A percentile compares a stretch with the other conserved stretches of the same genome.
Evolutionary conservation across 2,113 vertebrate genomes (phyloP).

Genomic region (Siniperca chuatsi): DNA sequence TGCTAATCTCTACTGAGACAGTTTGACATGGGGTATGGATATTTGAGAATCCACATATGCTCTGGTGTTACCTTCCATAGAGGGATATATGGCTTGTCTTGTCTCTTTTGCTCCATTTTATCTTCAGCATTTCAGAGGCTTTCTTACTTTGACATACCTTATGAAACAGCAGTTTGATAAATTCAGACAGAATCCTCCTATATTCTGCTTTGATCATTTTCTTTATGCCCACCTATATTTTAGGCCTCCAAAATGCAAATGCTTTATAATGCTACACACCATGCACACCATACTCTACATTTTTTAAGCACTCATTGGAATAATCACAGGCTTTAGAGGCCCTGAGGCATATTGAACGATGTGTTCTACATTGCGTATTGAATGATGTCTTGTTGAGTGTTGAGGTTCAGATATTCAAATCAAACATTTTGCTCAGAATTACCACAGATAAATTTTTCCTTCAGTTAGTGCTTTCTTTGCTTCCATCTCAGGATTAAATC

Average conservation of each 20-base stretch:
- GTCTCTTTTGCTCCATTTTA: conserved; percentile 54
- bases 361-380: conserved; percentile 33
- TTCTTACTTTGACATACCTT: conserved; percentile 43
- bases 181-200: conserved; percentile 57
- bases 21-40: conserved; percentile 48
- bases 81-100: conserved; percentile 41
- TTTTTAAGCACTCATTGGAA: conserved; percentile 60
- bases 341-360: conserved; percentile 55
- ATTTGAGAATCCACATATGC: conserved; percentile 50
- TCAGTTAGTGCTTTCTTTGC: conserved; percentile 36
- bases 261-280: conserved; percentile 53
- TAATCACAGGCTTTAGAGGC: conserved; percentile 53
- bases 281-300: conserved; percentile 51
- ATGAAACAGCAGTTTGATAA: conserved; percentile 49
- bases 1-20: conserved; percentile 56
- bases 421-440: conserved; percentile 53
- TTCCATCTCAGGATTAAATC: conserved; percentile 51
- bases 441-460: conserved; percentile 35
- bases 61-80: conserved; percentile 31
- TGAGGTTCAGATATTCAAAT: conserved; percentile 62
- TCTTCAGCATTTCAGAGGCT: conserved; percentile 54
- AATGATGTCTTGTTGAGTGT: conserved; percentile 48
- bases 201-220: conserved; percentile 68
- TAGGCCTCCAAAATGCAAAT: conserved; percentile 70
- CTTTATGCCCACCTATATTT: conserved; percentile 72